These are phyloP conservation scores for Morelia viridis DNA, from an alignment of 2,797 vertebrate genomes.

Conservation along the genomic window DNA sequence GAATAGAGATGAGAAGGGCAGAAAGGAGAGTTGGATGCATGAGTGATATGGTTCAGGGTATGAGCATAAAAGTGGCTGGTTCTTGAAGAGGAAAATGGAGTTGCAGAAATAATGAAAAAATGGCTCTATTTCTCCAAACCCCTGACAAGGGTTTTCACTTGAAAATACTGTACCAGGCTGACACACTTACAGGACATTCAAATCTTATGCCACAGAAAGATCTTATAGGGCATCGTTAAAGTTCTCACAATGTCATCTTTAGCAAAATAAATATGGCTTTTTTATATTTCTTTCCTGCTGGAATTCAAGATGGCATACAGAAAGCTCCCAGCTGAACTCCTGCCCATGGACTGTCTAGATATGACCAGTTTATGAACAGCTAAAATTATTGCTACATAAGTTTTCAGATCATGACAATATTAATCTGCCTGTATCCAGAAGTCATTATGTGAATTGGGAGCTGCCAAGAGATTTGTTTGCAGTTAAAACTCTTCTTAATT, in stretches of 20 bases:
- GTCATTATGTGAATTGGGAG: background rate
- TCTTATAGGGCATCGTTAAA: background rate
- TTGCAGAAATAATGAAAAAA: background rate
- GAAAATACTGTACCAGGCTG: background rate
- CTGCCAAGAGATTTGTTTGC: background rate
- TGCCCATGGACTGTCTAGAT: background rate
- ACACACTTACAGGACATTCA: background rate
- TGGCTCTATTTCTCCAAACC: background rate
- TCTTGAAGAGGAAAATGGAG: constrained; percentile 5
- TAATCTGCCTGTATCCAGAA: background rate
- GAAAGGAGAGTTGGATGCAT: background rate
- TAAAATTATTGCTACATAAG: background rate
- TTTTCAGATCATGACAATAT: background rate
- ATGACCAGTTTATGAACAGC: background rate
- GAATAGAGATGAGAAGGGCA: background rate
- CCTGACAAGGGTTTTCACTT: background rate
- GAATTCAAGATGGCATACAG: background rate
- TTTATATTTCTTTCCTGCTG: background rate
- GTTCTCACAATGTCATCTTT: background rate
- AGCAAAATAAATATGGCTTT: background rate
- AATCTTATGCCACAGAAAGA: background rate
- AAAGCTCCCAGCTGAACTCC: background rate
- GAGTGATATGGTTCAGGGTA: background rate
- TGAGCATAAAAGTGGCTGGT: background rate
- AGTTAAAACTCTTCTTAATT: constrained; percentile 6